phyloP scores from a whole-genome alignment of 2,888 invertebrate genomes.

The Ectobius pallidus region DNA sequence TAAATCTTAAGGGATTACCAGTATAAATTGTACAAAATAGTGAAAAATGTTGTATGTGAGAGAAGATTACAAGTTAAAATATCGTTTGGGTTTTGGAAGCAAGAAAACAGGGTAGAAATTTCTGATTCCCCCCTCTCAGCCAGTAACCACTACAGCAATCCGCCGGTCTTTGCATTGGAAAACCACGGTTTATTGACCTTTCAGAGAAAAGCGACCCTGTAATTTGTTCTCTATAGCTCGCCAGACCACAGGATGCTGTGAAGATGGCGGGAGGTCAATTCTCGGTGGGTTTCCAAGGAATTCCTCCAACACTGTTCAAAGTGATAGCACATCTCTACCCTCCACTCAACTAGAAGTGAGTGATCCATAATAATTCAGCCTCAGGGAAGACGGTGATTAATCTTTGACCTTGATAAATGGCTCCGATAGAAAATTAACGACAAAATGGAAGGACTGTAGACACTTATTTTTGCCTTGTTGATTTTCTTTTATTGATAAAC shows the following conservation, averaged over 20 bases:
- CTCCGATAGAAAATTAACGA: too few species aligned
- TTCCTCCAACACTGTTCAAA: not conserved
- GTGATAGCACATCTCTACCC: not conserved
- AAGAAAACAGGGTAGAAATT: not conserved
- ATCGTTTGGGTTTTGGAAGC: not conserved
- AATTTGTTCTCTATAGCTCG: not conserved
- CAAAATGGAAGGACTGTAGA: too few species aligned
- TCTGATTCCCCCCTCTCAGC: not conserved
- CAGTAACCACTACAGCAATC: not conserved
- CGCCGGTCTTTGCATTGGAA: not conserved
- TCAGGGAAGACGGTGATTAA: too few species aligned
- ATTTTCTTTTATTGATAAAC: too few species aligned
- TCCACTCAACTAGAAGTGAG: not conserved
- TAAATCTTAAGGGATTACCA: not conserved
- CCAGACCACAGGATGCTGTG: not conserved
- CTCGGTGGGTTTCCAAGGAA: not conserved
- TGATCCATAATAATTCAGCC: not conserved
- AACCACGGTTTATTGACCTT: conserved; percentile 12
- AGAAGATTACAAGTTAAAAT: not conserved
- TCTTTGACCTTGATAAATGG: too few species aligned
- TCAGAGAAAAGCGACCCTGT: not conserved
- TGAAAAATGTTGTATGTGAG: not conserved
- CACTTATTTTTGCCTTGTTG: too few species aligned
- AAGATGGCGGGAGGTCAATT: conserved; percentile 3
- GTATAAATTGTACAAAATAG: not conserved